Percentiles rank a stretch among this genome's conserved stretches.
These are phyloP conservation scores for Cheilinus undulatus DNA, from an alignment of 2,113 vertebrate species.

Conservation along the genomic window DNA sequence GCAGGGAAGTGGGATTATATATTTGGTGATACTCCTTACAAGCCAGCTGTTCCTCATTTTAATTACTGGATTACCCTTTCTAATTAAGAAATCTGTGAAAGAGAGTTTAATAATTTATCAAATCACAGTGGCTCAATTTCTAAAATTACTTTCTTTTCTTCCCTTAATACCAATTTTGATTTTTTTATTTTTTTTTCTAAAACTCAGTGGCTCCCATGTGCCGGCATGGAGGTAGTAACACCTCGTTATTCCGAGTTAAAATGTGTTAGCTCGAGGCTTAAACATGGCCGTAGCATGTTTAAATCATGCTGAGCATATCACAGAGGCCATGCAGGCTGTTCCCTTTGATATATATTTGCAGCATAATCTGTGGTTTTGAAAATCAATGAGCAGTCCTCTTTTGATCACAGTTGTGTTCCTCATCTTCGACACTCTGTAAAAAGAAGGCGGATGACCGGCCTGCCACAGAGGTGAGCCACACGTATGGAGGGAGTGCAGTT, in stretches of 20 bases:
- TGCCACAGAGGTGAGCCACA: slow-evolving; percentile 36
- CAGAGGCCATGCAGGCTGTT: slow-evolving; percentile 55
- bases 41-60: slow-evolving; percentile 66
- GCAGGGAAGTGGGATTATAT: slow-evolving; percentile 61
- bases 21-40: slow-evolving; percentile 66
- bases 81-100: slow-evolving; percentile 78
- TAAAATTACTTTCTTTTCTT: slow-evolving; percentile 27
- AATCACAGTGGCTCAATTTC: slow-evolving; percentile 49
- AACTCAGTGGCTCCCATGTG: slow-evolving; percentile 11
- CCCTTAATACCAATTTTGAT: slow-evolving; percentile 14
- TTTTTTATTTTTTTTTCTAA: slow-evolving; percentile 22
- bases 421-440: slow-evolving; percentile 30
- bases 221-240: slow-evolving; percentile 21
- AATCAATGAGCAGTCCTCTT: slow-evolving; percentile 71
- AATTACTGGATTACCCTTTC: slow-evolving; percentile 80
- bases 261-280: slow-evolving; percentile 70
- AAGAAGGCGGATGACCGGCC: slow-evolving; percentile 33
- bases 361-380: slow-evolving; percentile 74
- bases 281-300: slow-evolving; percentile 71
- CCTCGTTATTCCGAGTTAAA: slow-evolving; percentile 61
- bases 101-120: slow-evolving; percentile 71
- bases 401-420: slow-evolving; percentile 72
- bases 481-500: not conserved
- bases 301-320: slow-evolving; percentile 70
- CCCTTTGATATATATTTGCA: slow-evolving; percentile 76